Evolutionary conservation across 2,113 vertebrate genomes (phyloP).

Genomic region (Tricholaema leucomelas): DNA sequence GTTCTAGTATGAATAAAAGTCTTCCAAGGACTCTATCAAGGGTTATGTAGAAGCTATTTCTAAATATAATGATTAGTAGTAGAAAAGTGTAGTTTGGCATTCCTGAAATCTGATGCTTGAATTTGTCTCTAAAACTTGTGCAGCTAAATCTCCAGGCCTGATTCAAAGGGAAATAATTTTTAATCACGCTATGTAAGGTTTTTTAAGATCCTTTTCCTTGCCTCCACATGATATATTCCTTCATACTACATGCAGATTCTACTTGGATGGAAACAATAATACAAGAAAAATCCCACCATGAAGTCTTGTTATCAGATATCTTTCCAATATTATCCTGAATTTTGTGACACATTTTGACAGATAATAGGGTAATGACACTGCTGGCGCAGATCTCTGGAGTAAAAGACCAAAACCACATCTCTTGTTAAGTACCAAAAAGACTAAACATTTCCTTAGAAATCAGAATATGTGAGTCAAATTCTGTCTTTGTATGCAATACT

Average conservation of each 20-base stretch:
- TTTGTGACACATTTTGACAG: background rate
- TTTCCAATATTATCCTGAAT: background rate
- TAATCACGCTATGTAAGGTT: background rate
- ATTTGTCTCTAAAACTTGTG: background rate
- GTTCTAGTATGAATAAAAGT: background rate
- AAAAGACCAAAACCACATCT: accelerated
- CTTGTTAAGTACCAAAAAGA: background rate
- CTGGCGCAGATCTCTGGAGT: background rate
- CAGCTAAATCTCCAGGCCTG: background rate
- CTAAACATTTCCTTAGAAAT: background rate
- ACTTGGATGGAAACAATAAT: background rate
- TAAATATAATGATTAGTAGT: background rate
- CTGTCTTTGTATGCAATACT: background rate
- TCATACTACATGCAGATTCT: background rate
- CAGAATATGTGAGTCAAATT: background rate
- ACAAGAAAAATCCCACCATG: background rate
- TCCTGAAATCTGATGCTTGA: background rate
- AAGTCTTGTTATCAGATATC: background rate
- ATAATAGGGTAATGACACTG: background rate
- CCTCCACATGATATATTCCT: background rate
- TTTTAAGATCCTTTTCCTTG: background rate
- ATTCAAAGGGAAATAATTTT: background rate
- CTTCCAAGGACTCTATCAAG: background rate
- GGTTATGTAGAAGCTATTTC: background rate
- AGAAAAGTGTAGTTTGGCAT: background rate